Percentiles rank a stretch among this genome's conserved stretches.
Conservation (phyloP, 1,140 invertebrate genomes). For the Magallana gigas region DNA sequence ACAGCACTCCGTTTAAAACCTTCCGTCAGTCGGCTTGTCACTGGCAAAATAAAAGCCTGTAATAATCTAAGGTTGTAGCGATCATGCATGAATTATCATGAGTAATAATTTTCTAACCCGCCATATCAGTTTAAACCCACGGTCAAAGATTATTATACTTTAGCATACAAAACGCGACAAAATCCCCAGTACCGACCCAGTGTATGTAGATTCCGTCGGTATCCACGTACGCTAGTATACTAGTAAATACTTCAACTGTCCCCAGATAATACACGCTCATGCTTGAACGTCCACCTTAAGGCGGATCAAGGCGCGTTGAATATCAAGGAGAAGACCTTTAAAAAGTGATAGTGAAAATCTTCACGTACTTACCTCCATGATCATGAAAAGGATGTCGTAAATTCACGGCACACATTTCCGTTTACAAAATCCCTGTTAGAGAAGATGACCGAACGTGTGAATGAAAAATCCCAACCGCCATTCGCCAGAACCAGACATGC, state of each 20-base stretch:
- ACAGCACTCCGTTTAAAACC: conserved; percentile 28
- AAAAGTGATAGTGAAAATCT: conserved; percentile 19
- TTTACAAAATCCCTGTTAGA: conserved; percentile 14
- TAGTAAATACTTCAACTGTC: background rate
- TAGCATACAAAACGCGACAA: conserved; percentile 1
- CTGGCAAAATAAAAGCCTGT: conserved; percentile 33
- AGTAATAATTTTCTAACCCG: conserved; percentile 37
- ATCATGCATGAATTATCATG: conserved; percentile 36
- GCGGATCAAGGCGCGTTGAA: conserved; percentile 9
- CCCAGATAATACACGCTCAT: background rate
- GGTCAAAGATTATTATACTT: conserved; percentile 38
- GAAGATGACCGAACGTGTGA: background rate
- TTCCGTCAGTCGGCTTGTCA: conserved; percentile 29
- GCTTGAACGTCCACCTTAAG: background rate
- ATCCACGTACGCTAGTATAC: background rate
- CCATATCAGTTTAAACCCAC: conserved; percentile 34
- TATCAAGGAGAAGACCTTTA: background rate
- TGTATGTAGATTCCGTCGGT: background rate
- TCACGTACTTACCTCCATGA: conserved; percentile 21
- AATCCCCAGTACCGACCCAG: conserved; percentile 5
- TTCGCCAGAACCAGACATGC: conserved; percentile 10
- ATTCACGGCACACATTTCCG: conserved; percentile 32
- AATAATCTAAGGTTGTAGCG: conserved; percentile 31
- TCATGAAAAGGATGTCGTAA: conserved; percentile 2
- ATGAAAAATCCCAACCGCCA: conserved; percentile 20